Evolutionary conservation across 2,113 vertebrate species (phyloP).

Genomic region (Aptenodytes patagonicus): DNA sequence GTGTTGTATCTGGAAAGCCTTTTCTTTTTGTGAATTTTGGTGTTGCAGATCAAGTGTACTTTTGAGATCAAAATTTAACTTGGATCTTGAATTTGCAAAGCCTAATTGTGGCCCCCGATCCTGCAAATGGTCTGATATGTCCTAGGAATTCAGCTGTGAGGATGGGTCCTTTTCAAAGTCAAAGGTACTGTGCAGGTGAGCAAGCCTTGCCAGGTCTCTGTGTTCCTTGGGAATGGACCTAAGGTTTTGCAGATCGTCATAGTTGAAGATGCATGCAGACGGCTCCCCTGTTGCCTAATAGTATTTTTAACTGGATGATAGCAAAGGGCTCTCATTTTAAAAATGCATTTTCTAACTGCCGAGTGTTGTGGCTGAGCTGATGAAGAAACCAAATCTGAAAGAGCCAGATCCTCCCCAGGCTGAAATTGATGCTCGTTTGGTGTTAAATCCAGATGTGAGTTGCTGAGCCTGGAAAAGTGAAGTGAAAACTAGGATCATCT

Average conservation of each 20-base stretch:
- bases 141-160: background rate
- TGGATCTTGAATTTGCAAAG: background rate
- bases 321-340: background rate
- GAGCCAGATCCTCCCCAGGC: background rate
- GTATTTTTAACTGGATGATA: background rate
- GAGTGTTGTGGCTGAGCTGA: background rate
- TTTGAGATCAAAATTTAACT: background rate
- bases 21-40: background rate
- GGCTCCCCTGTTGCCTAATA: background rate
- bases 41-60: background rate
- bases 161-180: background rate
- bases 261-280: background rate
- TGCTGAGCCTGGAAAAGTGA: background rate
- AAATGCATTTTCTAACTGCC: background rate
- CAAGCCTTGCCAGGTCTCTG: background rate
- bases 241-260: background rate
- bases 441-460: background rate
- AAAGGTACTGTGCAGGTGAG: background rate
- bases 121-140: background rate
- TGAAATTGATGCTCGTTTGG: background rate
- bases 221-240: background rate
- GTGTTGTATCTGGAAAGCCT: background rate
- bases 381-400: background rate
- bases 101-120: fast-evolving
- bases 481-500: background rate